These are phyloP conservation scores for Ochotona princeps DNA, from an alignment of 2,113 vertebrate genomes.

Conservation along the genomic window DNA sequence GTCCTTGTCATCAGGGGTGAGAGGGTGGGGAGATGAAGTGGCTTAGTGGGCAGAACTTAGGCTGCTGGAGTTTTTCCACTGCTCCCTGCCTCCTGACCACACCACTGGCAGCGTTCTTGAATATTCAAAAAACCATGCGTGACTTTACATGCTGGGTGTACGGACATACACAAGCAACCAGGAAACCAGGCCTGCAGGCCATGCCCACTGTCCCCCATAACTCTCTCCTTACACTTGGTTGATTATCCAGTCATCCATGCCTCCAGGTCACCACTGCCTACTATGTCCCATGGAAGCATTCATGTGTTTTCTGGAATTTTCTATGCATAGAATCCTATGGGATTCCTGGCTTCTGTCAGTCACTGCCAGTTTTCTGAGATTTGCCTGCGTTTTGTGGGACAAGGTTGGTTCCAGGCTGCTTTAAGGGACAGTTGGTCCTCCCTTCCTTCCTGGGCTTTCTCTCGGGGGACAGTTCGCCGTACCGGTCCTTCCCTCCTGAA, in stretches of 20 bases:
- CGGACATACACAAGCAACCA: background rate
- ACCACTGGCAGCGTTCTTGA: background rate
- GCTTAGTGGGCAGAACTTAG: background rate
- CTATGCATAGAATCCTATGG: background rate
- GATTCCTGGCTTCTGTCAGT: background rate
- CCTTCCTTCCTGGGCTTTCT: background rate
- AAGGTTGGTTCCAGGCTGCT: too few relatives aligned
- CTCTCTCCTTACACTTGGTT: background rate
- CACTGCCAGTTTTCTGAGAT: background rate
- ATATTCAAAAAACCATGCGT: background rate
- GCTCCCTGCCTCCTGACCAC: too few relatives aligned
- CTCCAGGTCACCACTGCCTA: background rate
- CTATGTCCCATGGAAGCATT: background rate
- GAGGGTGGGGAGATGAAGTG: background rate
- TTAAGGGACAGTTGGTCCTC: background rate
- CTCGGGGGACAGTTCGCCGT: background rate
- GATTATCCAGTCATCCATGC: too few relatives aligned
- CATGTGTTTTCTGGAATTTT: background rate
- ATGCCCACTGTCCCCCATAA: accelerated
- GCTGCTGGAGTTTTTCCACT: background rate
- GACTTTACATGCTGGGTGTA: background rate
- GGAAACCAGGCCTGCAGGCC: background rate
- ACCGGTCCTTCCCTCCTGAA: background rate
- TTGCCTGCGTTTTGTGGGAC: accelerated
- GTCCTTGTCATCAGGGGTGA: too few relatives aligned